Evolutionary conservation across 2,113 vertebrate genomes (phyloP), one percentile per base, ranked within the genome.

Genomic region (Daphoenositta chrysoptera): DNA sequence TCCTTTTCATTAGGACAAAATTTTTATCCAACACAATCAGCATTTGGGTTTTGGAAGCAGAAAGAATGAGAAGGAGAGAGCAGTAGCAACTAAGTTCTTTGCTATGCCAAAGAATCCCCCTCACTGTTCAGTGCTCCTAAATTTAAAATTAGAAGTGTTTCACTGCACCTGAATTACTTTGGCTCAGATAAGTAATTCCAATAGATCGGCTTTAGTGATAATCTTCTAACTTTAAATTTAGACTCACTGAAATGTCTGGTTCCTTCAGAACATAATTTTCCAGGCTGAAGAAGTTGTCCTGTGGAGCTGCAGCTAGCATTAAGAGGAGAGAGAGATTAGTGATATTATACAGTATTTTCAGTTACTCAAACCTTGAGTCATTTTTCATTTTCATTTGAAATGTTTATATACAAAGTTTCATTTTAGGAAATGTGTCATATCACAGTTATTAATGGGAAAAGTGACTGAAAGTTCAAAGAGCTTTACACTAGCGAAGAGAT

Each of bases 131-230:
- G 22, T 93, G 90, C 93, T 97, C 93, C 64, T 97, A 97, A 98
- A 97, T 98, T 97, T 97, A 96, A 97, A 97, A 97, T 97, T 96
- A 97, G 72, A 97, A 97, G 61, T 95, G 90, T 97, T 97, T 97
- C 95, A 95, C 96, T 95, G 95, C 92, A 97, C 93, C 91, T 97
- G 97, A 97, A 97, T 96, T 98, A 92, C 95, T 97, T 95, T 94
- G 92, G 76, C 90, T 97, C 90, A 97, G 94, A 96, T 94, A 97
- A 97, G 95, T 96, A 97, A 97, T 97, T 97, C 92, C 87, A 97
- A 93, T 96, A 97, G 97, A 98, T 97, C 6, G 3, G 60, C 68
- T 91, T 96, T 95, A 73, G 71, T 92, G 96, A 98, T 97, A 96
- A 97, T 96, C 96, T 93, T 96, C 65, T 83, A 84, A 93, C 89